phyloP scores from a whole-genome alignment of 2,888 invertebrate genomes.

The Odiellus spinosus region DNA sequence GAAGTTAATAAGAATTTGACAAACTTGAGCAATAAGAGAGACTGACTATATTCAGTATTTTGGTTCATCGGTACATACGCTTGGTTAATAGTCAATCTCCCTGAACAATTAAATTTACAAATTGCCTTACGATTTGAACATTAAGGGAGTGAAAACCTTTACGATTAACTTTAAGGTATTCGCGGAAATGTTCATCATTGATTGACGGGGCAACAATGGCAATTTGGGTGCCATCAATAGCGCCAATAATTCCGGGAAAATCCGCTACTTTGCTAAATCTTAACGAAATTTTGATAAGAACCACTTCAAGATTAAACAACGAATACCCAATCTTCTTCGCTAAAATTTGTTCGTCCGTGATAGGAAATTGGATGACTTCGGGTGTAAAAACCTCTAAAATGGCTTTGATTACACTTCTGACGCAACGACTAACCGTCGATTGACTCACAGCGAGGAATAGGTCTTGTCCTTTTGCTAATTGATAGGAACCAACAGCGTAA shows the following conservation, averaged over 20 bases:
- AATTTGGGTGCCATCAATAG: constrained; percentile 1
- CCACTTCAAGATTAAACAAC: too few species aligned
- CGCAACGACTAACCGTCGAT: constrained; percentile 1
- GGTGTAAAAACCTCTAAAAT: neutral
- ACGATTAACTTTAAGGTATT: neutral
- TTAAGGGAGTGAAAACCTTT: constrained; percentile 1
- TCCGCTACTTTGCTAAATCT: neutral
- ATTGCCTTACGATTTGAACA: constrained; percentile 1
- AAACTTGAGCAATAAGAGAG: neutral
- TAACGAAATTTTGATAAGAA: neutral
- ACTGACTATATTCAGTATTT: too few species aligned
- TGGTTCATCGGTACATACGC: too few species aligned
- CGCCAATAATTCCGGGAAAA: neutral
- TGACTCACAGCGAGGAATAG: constrained; percentile 1
- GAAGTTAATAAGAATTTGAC: too few species aligned
- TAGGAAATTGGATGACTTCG: too few species aligned
- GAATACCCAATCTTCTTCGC: too few species aligned
- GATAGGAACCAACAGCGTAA: neutral
- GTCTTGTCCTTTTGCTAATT: neutral
- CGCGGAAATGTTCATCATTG: neutral
- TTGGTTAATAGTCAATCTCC: too few species aligned
- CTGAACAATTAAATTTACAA: too few species aligned
- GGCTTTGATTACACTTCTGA: neutral
- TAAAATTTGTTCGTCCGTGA: too few species aligned
- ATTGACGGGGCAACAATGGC: neutral